Base-by-base conservation (phyloP, 2,888 invertebrate species). In the Campaea margaritaria region DNA sequence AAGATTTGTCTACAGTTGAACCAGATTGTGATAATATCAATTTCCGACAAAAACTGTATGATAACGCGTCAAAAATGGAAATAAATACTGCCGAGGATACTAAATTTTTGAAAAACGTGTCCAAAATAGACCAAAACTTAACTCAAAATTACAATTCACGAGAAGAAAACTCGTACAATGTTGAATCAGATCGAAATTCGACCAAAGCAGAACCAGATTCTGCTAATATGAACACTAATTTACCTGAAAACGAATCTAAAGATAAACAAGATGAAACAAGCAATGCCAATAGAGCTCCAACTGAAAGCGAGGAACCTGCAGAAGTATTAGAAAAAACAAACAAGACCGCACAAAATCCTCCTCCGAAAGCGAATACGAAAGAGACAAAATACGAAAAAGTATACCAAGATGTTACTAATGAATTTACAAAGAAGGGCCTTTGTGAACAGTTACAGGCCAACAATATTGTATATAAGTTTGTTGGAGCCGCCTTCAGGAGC, bases 1-100 rank as follows among this genome's bases (percentile, higher is more conserved):
- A 31, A 36, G 12, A 1, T 34, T 34, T 11, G 11, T 3, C 34
- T 9, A 34, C 9, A 34, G 2, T 1, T 34, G 34, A 34, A 11
- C 34, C 34, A 11, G 11, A 9, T 34, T 10, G 12, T 1, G 38
- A n/a, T 0, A 39, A 39, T 14, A 39, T n/a, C 0, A 74, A 75
- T 11, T 11, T 15, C 2, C 10, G 13, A 28, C 41, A 50, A 14
- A 42, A 14, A 12, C 12, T 28, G 2, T 31, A 31, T n/a, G 41
- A 31, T 15, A 15, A 50, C n/a, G 9, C 7, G 12, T 7, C 28
- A 12, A 10, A 41, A 28, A 21, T 11, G 2, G n/a, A 38, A 38
- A n/a, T 4, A 4, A 38, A 13, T n/a, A 38, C 1, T 2, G 7
- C n/a, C 7, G 11, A 38, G 4, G 2, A 38, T 38, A 7, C 1